Evolutionary conservation across 2,797 vertebrate species (phyloP).

Genomic region (Platalea minor): DNA sequence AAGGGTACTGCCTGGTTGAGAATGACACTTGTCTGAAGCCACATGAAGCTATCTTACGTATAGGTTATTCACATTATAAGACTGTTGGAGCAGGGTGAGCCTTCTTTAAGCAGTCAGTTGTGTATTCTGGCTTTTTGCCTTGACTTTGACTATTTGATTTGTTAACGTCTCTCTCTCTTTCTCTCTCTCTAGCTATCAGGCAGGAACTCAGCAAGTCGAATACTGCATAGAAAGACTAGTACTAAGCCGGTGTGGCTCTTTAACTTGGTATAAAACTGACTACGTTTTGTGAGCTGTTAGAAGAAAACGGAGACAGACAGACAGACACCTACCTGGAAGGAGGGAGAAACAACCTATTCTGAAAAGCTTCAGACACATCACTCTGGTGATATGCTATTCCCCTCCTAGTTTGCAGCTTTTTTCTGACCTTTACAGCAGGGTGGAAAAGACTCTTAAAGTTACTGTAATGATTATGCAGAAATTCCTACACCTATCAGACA

Average conservation of each 20-base stretch:
- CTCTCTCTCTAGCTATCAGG: slow-evolving; percentile 86
- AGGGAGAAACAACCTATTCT: slow-evolving; percentile 68
- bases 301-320: slow-evolving; percentile 73
- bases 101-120: neutral
- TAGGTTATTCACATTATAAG: neutral
- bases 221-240: slow-evolving; percentile 83
- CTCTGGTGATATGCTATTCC: slow-evolving; percentile 72
- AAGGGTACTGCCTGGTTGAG: neutral
- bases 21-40: neutral
- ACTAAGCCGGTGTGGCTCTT: slow-evolving; percentile 71
- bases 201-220: slow-evolving; percentile 96
- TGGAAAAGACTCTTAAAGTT: slow-evolving; percentile 77
- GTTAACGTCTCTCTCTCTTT: neutral
- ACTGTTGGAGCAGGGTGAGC: neutral
- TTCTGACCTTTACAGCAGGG: slow-evolving; percentile 76
- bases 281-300: slow-evolving; percentile 77
- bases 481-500: slow-evolving; percentile 74
- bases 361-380: slow-evolving; percentile 69
- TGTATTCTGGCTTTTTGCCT: neutral
- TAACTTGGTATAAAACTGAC: slow-evolving; percentile 75
- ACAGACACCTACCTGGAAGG: slow-evolving; percentile 66
- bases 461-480: slow-evolving; percentile 84
- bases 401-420: slow-evolving; percentile 76
- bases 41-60: accelerated
- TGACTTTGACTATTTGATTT: neutral